A percentile compares a stretch with the other conserved stretches of the same genome.
phyloP scores from a whole-genome alignment of 2,113 vertebrate genomes.

The Microtus montanus region DNA sequence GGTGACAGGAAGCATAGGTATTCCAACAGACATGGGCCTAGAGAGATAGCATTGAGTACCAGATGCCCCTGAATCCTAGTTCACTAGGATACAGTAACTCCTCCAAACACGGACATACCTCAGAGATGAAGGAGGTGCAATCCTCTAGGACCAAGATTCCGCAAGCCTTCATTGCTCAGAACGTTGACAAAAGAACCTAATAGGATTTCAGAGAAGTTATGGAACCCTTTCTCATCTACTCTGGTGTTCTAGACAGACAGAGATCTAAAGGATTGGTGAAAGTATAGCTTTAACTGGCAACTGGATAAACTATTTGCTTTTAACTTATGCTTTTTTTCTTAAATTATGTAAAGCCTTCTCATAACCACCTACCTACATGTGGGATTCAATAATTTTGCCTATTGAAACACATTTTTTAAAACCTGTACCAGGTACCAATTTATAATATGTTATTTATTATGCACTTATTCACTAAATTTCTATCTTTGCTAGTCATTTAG shows the following conservation, averaged over 20 bases:
- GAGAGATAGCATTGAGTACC: neutral
- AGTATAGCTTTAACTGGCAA: neutral
- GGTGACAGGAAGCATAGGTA: neutral
- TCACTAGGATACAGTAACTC: neutral
- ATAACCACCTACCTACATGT: neutral
- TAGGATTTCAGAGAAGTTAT: slow-evolving; percentile 34
- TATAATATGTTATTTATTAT: neutral
- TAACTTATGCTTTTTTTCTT: neutral
- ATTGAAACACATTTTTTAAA: neutral
- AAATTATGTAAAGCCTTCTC: neutral
- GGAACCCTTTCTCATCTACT: neutral
- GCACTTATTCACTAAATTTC: neutral
- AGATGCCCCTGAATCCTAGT: neutral
- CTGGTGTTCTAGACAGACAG: neutral
- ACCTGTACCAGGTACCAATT: neutral
- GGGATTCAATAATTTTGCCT: neutral
- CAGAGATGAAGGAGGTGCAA: neutral
- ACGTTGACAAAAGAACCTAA: neutral
- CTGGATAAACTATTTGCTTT: neutral
- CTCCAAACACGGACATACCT: neutral
- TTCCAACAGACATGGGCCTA: slow-evolving; percentile 10
- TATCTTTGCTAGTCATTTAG: neutral
- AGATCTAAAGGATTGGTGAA: neutral
- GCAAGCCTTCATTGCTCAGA: neutral
- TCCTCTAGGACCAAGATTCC: neutral